phyloP scores from a whole-genome alignment of 2,113 vertebrate genomes.

The Cardinalis cardinalis region DNA sequence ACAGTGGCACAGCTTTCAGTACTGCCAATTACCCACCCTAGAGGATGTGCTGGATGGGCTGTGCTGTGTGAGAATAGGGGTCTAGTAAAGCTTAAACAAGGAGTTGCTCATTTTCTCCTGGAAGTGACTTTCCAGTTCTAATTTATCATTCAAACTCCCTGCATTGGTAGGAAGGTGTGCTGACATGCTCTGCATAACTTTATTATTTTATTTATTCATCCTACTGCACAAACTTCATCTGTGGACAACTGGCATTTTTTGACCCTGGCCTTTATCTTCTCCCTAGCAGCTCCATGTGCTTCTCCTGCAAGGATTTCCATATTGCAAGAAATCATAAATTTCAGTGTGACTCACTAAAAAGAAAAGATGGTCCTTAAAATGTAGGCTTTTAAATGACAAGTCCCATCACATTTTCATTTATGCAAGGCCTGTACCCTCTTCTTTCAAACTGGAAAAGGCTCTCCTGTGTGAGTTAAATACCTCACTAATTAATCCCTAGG shows the following conservation, averaged over 20 bases:
- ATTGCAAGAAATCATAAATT: neutral
- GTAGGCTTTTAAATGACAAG: neutral
- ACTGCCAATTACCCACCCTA: neutral
- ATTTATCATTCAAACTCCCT: neutral
- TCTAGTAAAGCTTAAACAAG: neutral
- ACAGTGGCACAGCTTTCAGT: neutral
- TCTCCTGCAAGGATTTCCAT: neutral
- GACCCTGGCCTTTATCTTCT: neutral
- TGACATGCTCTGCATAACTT: neutral
- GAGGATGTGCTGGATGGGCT: neutral
- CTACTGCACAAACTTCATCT: neutral
- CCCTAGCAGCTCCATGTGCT: neutral
- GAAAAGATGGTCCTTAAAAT: neutral
- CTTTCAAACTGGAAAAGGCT: neutral
- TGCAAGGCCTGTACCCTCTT: neutral
- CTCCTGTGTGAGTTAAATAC: neutral
- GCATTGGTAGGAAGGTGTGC: neutral
- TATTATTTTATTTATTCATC: neutral
- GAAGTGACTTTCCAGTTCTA: neutral
- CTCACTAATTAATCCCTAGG: conserved; percentile 6
- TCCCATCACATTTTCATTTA: neutral
- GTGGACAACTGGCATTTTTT: neutral
- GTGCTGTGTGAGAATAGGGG: neutral
- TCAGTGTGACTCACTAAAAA: neutral
- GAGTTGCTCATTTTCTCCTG: neutral